phyloP scores from a whole-genome alignment of 2,888 invertebrate genomes.

The Apodemia hepburni region DNA sequence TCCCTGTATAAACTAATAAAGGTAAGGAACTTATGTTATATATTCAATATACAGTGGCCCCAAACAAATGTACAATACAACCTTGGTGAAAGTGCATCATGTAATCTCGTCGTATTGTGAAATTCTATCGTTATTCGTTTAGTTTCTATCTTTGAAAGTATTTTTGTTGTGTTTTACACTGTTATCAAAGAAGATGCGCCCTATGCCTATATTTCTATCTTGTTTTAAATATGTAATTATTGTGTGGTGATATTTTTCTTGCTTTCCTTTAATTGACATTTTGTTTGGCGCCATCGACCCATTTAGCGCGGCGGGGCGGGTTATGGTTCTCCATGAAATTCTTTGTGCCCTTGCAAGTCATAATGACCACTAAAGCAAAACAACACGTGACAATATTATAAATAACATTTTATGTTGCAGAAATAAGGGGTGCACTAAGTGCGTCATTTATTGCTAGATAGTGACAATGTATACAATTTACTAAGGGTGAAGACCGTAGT shows the following conservation, averaged over 20 bases:
- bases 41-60: conserved; percentile 42
- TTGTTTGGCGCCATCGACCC: conserved; percentile 77
- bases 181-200: neutral
- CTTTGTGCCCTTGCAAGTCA: conserved; percentile 53
- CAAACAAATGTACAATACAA: conserved; percentile 56
- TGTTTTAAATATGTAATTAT: conserved; percentile 28
- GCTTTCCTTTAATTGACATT: conserved; percentile 48
- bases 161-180: conserved; percentile 36
- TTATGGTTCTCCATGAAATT: conserved; percentile 54
- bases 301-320: conserved; percentile 66
- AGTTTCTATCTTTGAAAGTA: conserved; percentile 45
- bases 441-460: conserved; percentile 66
- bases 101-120: conserved; percentile 75
- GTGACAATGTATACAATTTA: conserved; percentile 72
- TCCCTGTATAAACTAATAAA: conserved; percentile 67
- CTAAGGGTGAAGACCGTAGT: conserved; percentile 57
- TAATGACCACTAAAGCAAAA: conserved; percentile 55
- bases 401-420: conserved; percentile 56
- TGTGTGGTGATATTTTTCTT: conserved; percentile 29
- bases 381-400: conserved; percentile 46
- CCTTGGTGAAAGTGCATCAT: conserved; percentile 79
- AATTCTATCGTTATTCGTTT: conserved; percentile 72
- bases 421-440: conserved; percentile 73
- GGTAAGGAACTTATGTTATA: conserved; percentile 56
- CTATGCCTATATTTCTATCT: conserved; percentile 39